Evolutionary conservation across 1,140 invertebrate genomes (phyloP), one percentile per base, ranked within the genome.

Genomic region (Drosophila mayri): DNA sequence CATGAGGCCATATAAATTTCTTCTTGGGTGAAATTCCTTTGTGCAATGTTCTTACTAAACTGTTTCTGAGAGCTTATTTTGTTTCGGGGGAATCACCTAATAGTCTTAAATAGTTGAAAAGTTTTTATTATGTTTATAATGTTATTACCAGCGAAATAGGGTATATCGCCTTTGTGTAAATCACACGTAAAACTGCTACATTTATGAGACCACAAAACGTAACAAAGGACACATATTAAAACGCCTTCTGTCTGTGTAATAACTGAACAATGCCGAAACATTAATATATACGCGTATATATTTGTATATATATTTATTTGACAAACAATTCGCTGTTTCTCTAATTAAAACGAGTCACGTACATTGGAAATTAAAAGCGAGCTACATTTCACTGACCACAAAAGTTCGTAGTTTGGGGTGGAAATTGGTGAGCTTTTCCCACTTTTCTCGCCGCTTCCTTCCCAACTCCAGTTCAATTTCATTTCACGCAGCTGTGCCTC

Each of bases 331-430:
- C 37, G 57, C 46, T 38, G 41, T 22, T 30, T 43, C 47, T 40
- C 75, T 78, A 78, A 78, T 78, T 78, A 78, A 78, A 78, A 63
- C 75, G 47, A 78, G 75, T 71, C 76, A 78, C 76, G 76, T 78
- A 71, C 54, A 71, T 62, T 71, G 66, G 41, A 71, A 78, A 78
- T 78, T 78, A 78, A 78, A 78, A 78, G 64, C 64, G 64, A 38
- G 52, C 64, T 43, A 68, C 74, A 78, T 78, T 49, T 52, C 40
- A 49, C 44, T 70, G 75, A 78, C 75, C 75, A 78, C 75, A 77
- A 63, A 58, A 77, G 55, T 68, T 61, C 30, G 12, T 28, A 28
- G 54, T 37, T 60, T 55, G 30, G 30, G 49, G 35, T 43, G 38
- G 20, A 14, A 55, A 37, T 12, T 32, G 18, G 20, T 16, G 11